A percentile compares a stretch with the other conserved stretches of the same genome.
These are phyloP conservation scores for Entomobrya multifasciata DNA, from an alignment of 2,888 invertebrate species.

Conservation along the genomic window DNA sequence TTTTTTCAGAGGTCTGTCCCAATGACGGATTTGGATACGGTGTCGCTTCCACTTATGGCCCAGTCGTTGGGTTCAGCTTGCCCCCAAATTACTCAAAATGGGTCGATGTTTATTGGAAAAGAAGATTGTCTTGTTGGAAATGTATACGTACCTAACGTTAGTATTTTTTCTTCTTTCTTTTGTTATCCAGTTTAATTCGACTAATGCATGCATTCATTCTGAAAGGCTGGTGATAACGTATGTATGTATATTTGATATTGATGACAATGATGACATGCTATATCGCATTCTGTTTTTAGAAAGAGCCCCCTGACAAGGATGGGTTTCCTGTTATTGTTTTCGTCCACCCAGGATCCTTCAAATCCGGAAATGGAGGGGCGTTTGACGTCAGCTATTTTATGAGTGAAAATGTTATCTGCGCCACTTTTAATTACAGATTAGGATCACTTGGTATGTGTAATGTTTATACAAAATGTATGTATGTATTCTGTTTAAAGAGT, in stretches of 20 bases:
- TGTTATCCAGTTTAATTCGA: too few species aligned
- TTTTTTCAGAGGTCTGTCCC: constrained; percentile 52
- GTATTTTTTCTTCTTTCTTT: not conserved
- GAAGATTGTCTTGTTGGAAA: constrained; percentile 72
- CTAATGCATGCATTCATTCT: not conserved
- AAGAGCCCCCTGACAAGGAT: constrained; percentile 39
- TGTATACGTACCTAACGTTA: constrained; percentile 55
- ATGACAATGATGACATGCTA: too few species aligned
- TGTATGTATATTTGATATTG: not conserved
- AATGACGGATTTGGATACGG: constrained; percentile 57
- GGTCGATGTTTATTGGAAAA: constrained; percentile 21
- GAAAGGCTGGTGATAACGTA: not conserved
- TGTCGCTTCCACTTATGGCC: constrained; percentile 55
- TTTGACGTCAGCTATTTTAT: constrained; percentile 68
- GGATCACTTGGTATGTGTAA: constrained; percentile 66
- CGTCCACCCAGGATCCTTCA: constrained; percentile 69
- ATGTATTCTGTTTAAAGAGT: too few species aligned
- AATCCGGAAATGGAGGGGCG: constrained; percentile 51
- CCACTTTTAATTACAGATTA: constrained; percentile 69
- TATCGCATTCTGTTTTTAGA: constrained; percentile 37
- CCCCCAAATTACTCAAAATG: constrained; percentile 59
- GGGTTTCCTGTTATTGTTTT: constrained; percentile 73
- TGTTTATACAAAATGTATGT: not conserved
- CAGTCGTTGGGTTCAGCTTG: constrained; percentile 61
- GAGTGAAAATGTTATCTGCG: constrained; percentile 69